Conservation (phyloP, 2,797 vertebrate species). For the Cyprinodon diabolis region DNA sequence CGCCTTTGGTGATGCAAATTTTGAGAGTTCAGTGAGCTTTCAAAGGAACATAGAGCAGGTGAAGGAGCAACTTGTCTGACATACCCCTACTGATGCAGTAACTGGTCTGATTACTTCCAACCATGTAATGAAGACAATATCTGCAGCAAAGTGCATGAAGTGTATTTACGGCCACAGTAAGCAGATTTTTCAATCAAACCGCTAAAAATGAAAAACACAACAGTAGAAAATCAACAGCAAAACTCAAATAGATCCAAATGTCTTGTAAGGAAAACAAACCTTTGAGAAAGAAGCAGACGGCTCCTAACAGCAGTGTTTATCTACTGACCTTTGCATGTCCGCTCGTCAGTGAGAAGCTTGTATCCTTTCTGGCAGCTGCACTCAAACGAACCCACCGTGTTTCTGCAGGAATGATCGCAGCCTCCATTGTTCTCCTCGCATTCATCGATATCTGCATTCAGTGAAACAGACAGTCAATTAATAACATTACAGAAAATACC, state of each 20-base stretch:
- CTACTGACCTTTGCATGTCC: slow-evolving; percentile 92
- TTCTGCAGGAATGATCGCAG: slow-evolving; percentile 95
- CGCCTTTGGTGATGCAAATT: slow-evolving; percentile 37
- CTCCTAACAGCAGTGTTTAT: too few species aligned
- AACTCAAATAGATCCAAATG: background rate
- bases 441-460: slow-evolving; percentile 90
- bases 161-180: background rate
- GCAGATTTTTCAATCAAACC: too few species aligned
- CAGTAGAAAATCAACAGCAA: too few species aligned
- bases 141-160: too few species aligned
- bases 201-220: too few species aligned
- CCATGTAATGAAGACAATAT: background rate
- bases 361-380: slow-evolving; percentile 97
- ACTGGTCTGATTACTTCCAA: background rate
- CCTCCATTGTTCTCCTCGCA: slow-evolving; percentile 94
- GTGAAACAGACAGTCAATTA: slow-evolving; percentile 1
- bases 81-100: background rate
- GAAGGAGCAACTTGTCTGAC: background rate
- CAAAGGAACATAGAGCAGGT: background rate
- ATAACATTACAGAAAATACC: too few species aligned
- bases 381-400: slow-evolving; percentile 97
- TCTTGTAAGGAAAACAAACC: background rate
- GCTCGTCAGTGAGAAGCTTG: slow-evolving; percentile 95
- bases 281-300: background rate
- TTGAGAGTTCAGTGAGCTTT: background rate